Conservation (phyloP, 2,113 vertebrate genomes). For the Capreolus pygargus region DNA sequence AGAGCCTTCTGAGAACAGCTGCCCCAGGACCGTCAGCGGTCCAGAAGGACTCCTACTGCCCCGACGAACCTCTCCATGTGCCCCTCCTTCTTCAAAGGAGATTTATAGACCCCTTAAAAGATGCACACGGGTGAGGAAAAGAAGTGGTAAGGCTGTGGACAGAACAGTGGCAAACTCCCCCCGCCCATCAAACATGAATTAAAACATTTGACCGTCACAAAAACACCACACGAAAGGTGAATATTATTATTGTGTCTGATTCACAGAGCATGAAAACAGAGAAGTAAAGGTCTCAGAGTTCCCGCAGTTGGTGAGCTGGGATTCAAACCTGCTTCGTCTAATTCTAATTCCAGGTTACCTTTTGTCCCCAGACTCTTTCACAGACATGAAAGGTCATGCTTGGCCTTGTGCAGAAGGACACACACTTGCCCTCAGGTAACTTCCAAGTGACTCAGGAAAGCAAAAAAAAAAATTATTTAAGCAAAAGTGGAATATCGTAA, state of each 20-base stretch:
- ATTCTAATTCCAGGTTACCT: no score
- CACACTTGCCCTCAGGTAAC: neutral
- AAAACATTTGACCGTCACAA: neutral
- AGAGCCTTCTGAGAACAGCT: neutral
- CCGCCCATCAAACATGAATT: neutral
- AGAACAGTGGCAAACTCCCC: fast-evolving
- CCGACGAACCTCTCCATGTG: neutral
- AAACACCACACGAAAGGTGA: neutral
- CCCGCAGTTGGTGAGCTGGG: fast-evolving
- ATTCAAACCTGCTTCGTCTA: neutral
- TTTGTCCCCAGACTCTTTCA: no score
- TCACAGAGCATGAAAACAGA: neutral
- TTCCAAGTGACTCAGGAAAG: neutral
- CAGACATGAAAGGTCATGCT: neutral
- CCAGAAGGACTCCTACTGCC: neutral
- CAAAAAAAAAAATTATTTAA: neutral
- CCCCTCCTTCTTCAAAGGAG: neutral
- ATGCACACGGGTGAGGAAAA: neutral
- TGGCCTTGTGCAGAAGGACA: neutral
- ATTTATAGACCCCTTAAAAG: neutral
- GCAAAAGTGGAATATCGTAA: neutral
- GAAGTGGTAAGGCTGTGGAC: fast-evolving
- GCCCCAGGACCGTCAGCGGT: fast-evolving
- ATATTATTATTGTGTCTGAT: neutral
- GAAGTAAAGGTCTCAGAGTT: neutral